A percentile compares a stretch with the other conserved stretches of the same genome.
Evolutionary conservation across 1,140 invertebrate genomes (phyloP).

Genomic region (Brachionus rubens): DNA sequence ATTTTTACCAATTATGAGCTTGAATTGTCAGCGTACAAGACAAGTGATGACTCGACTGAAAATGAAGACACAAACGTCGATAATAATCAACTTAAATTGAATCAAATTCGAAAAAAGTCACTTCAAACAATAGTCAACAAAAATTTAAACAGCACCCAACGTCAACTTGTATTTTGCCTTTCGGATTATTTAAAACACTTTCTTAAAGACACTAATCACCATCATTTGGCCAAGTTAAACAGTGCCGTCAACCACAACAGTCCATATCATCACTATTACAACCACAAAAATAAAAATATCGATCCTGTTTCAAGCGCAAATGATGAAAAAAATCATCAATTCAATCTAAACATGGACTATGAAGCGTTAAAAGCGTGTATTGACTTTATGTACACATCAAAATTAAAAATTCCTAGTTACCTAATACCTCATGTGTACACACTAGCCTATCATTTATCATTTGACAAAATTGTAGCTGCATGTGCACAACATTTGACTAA

Average conservation of each 20-base stretch:
- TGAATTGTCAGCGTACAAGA: background rate
- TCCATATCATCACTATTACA: constrained; percentile 31
- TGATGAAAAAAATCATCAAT: constrained; percentile 24
- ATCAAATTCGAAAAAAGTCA: background rate
- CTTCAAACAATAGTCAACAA: constrained; percentile 14
- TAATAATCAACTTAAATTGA: background rate
- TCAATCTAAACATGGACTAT: constrained; percentile 33
- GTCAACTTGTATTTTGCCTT: constrained; percentile 37
- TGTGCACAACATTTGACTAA: constrained; percentile 33
- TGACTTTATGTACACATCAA: constrained; percentile 38
- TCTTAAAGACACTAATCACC: constrained; percentile 39
- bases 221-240: constrained; percentile 36
- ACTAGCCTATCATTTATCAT: constrained; percentile 17
- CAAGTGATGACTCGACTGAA: background rate
- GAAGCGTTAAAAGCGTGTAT: constrained; percentile 40
- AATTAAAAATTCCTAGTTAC: constrained; percentile 1
- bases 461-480: constrained; percentile 12
- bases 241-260: constrained; percentile 26
- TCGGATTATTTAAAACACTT: constrained; percentile 41
- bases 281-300: background rate
- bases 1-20: constrained; percentile 27
- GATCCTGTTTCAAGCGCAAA: background rate
- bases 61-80: too few relatives aligned
- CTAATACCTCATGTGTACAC: constrained; percentile 32
- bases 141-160: constrained; percentile 22